Percentiles rank a stretch among this genome's conserved stretches.
Evolutionary conservation across 1,140 invertebrate genomes (phyloP).

Genomic region (Atta texana): DNA sequence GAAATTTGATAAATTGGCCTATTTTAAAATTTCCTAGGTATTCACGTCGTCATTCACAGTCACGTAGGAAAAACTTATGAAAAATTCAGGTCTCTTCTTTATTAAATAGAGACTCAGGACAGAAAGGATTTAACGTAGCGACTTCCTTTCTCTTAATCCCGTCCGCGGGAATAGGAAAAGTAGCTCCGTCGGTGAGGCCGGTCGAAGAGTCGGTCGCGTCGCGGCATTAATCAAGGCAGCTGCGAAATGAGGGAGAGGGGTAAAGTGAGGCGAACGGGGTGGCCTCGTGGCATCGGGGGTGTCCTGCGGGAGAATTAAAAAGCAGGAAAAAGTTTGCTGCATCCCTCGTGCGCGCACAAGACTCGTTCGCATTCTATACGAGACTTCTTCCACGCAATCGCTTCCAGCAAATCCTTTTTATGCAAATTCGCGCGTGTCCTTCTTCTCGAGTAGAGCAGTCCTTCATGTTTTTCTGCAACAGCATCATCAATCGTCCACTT

Average conservation of each 20-base stretch:
- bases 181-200: conserved; percentile 19
- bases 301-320: conserved; percentile 46
- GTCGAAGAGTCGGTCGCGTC: conserved; percentile 33
- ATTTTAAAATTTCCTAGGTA: neutral
- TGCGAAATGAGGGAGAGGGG: neutral
- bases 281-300: conserved; percentile 13
- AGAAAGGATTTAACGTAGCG: conserved; percentile 7
- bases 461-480: neutral
- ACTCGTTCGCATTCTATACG: neutral
- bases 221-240: conserved; percentile 43
- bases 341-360: neutral
- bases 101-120: conserved; percentile 28
- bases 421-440: conserved; percentile 31
- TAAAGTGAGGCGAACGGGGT: neutral
- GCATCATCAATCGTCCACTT: neutral
- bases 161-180: neutral
- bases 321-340: conserved; percentile 15
- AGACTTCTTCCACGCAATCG: neutral
- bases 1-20: no score
- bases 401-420: conserved; percentile 4
- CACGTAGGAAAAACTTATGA: conserved; percentile 20
- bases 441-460: neutral
- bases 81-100: conserved; percentile 21
- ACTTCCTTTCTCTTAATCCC: conserved; percentile 48
- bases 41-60: neutral